phyloP scores from a whole-genome alignment of 2,888 invertebrate species.

The Hanleya hanleyi region DNA sequence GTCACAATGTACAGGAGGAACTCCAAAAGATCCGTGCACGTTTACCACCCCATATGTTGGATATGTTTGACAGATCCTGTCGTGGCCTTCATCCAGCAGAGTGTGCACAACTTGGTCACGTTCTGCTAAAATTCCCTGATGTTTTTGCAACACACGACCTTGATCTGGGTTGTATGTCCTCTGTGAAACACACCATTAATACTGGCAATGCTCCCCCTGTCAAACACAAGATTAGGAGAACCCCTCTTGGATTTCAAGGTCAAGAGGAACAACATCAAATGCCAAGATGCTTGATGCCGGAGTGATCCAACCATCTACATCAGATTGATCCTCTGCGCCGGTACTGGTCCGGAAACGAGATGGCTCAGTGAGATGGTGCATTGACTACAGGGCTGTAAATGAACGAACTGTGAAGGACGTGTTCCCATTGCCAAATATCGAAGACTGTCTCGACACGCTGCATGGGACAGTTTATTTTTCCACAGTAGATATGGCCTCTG shows the following conservation, averaged over 20 bases:
- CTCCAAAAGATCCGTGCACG: no score
- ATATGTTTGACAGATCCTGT: no score
- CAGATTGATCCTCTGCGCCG: not conserved
- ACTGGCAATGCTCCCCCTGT: not conserved
- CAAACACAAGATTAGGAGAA: not conserved
- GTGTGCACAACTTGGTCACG: no score
- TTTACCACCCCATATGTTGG: no score
- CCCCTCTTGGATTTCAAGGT: not conserved
- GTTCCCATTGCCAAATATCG: not conserved
- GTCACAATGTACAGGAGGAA: no score
- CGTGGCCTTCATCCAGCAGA: no score
- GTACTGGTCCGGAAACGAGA: conserved; percentile 1
- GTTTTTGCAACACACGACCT: not conserved
- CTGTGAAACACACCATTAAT: not conserved
- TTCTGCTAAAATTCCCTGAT: not conserved
- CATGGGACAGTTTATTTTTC: not conserved
- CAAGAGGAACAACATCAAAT: not conserved
- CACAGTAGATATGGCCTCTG: not conserved
- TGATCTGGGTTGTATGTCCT: not conserved
- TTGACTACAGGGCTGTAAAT: not conserved
- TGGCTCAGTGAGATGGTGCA: not conserved
- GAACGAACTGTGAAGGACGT: not conserved
- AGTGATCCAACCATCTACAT: not conserved
- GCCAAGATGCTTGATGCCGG: conserved; percentile 1
- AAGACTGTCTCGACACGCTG: not conserved